These are phyloP conservation scores for Mellilla xanthometata DNA, from an alignment of 2,888 invertebrate species.

Conservation along the genomic window DNA sequence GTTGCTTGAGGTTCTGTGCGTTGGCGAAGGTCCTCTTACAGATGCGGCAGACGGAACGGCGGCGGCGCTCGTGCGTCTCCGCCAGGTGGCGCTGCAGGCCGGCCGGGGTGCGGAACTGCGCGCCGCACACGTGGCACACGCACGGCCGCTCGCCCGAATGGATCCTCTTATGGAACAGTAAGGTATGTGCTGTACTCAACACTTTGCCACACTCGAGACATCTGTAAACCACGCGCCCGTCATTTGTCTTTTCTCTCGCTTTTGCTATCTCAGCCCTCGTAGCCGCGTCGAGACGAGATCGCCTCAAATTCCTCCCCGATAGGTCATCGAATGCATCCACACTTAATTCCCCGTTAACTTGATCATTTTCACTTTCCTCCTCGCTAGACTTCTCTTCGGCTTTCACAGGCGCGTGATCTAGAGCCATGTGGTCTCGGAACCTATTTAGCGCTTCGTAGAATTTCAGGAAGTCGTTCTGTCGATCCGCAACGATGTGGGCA, in stretches of 20 bases:
- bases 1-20: slow-evolving; percentile 83
- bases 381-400: slow-evolving; percentile 49
- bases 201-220: slow-evolving; percentile 83
- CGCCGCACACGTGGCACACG: slow-evolving; percentile 86
- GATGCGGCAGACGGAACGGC: slow-evolving; percentile 80
- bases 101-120: slow-evolving; percentile 85
- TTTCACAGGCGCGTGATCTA: slow-evolving; percentile 25
- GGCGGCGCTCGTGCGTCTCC: slow-evolving; percentile 84
- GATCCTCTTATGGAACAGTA: slow-evolving; percentile 83
- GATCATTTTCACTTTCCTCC: slow-evolving; percentile 9
- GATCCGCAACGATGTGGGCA: slow-evolving; percentile 1
- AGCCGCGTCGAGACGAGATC: slow-evolving; percentile 46
- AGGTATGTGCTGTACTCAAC: slow-evolving; percentile 84
- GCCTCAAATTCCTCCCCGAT: slow-evolving; percentile 47
- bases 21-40: slow-evolving; percentile 84
- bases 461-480: slow-evolving; percentile 17
- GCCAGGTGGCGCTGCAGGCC: slow-evolving; percentile 84
- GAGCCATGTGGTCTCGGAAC: slow-evolving; percentile 56
- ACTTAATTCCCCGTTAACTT: slow-evolving; percentile 14
- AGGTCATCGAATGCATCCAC: slow-evolving; percentile 60
- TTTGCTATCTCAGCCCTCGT: slow-evolving; percentile 55
- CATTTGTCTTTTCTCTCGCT: slow-evolving; percentile 61
- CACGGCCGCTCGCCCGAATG: slow-evolving; percentile 86
- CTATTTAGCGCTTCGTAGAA: slow-evolving; percentile 58
- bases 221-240: slow-evolving; percentile 80